Conservation (phyloP, 2,113 vertebrate species). For the Oryzias celebensis region DNA sequence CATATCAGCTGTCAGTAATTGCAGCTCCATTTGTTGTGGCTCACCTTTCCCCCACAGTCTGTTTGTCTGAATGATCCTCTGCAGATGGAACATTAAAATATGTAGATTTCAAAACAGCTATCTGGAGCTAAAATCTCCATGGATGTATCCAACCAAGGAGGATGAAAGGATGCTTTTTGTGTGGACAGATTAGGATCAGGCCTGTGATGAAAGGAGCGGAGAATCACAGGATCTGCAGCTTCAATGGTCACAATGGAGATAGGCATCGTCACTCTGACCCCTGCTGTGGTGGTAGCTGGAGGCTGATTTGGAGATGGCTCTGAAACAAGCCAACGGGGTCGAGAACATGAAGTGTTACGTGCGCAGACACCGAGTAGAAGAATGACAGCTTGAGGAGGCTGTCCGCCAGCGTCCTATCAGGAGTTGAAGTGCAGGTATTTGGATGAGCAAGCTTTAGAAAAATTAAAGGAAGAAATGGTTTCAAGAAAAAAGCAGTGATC, state of each 20-base stretch:
- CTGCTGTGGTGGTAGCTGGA: slow-evolving; percentile 25
- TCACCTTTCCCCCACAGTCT: neutral
- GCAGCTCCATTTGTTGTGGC: slow-evolving; percentile 1
- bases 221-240: slow-evolving; percentile 14
- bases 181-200: slow-evolving; percentile 19
- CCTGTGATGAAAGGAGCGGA: slow-evolving; percentile 34
- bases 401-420: neutral
- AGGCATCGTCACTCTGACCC: slow-evolving; percentile 18
- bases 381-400: neutral
- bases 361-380: slow-evolving; percentile 7
- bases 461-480: slow-evolving; percentile 8
- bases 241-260: slow-evolving; percentile 29
- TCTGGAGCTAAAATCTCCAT: slow-evolving; percentile 15
- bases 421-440: slow-evolving; percentile 19
- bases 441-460: slow-evolving; percentile 2
- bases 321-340: too few species aligned
- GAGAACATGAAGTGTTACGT: slow-evolving; percentile 10
- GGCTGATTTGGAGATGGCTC: slow-evolving; percentile 39
- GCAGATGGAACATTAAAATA: slow-evolving; percentile 30
- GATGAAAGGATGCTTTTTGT: slow-evolving; percentile 23
- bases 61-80: slow-evolving; percentile 9
- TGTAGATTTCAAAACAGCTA: slow-evolving; percentile 19
- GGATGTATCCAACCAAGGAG: slow-evolving; percentile 1
- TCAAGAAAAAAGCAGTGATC: slow-evolving; percentile 16
- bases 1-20: neutral